These are phyloP conservation scores for Sinocyclocheilus rhinocerous DNA, from an alignment of 2,113 vertebrate species.

Conservation along the genomic window DNA sequence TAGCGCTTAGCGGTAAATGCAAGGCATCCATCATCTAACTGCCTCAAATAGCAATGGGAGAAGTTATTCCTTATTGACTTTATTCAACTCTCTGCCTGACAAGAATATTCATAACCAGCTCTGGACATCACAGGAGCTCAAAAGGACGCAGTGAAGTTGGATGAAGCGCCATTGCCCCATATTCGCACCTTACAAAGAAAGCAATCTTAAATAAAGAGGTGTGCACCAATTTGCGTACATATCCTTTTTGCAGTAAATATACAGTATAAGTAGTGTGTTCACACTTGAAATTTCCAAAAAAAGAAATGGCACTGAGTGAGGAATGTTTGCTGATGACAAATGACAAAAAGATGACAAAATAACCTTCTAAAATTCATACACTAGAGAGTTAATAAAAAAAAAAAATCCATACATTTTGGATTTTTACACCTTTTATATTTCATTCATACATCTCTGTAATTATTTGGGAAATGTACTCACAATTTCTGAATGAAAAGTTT, in stretches of 20 bases:
- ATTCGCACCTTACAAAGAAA: not conserved
- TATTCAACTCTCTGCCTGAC: conserved; percentile 42
- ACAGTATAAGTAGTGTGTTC: not conserved
- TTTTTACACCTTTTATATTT: no score
- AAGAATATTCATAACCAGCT: conserved; percentile 52
- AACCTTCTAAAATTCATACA: not conserved
- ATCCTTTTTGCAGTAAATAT: not conserved
- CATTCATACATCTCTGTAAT: not conserved
- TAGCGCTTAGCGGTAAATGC: conserved; percentile 52
- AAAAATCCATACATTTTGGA: no score
- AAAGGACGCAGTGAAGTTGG: not conserved
- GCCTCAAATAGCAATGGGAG: conserved; percentile 59
- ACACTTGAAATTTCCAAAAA: not conserved
- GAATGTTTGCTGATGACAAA: no score
- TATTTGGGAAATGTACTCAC: not conserved
- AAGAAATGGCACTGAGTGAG: not conserved
- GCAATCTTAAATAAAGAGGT: not conserved
- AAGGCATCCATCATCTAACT: conserved; percentile 57
- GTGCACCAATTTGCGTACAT: not conserved
- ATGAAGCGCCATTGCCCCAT: not conserved
- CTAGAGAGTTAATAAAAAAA: no score
- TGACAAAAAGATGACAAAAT: not conserved
- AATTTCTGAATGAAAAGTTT: no score
- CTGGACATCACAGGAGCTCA: conserved; percentile 31
- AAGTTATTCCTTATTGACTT: conserved; percentile 56